Conservation (phyloP, 2,113 vertebrate species). For the Marmota monax region DNA sequence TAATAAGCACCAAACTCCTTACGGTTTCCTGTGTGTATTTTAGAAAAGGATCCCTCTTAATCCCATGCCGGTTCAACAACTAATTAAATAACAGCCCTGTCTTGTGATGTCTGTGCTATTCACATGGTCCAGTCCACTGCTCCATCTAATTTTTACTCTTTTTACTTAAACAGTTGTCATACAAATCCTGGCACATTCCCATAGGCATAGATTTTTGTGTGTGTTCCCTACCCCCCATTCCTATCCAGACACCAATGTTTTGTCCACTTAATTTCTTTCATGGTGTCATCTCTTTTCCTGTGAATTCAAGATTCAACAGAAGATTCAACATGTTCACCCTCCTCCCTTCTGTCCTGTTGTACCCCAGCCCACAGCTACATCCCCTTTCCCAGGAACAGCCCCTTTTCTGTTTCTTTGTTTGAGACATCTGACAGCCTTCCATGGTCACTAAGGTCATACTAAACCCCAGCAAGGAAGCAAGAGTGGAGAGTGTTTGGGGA, state of each 20-base stretch:
- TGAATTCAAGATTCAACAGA: background rate
- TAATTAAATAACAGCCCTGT: background rate
- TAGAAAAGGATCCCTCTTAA: background rate
- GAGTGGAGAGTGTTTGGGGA: background rate
- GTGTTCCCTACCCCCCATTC: background rate
- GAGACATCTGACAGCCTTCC: conserved; percentile 1
- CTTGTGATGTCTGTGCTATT: background rate
- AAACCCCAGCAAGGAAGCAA: conserved; percentile 19
- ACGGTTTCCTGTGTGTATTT: background rate
- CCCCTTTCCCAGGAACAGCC: background rate
- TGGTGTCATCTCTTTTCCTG: background rate
- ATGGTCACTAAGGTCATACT: background rate
- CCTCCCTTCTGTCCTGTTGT: background rate
- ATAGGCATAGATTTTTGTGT: background rate
- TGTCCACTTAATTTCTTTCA: background rate
- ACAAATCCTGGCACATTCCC: background rate
- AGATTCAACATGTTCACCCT: background rate
- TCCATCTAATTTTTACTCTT: background rate
- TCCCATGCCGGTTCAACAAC: background rate
- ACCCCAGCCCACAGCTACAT: background rate
- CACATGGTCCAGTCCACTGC: background rate
- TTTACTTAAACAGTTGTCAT: background rate
- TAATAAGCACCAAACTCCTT: conserved; percentile 17
- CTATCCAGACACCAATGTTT: background rate
- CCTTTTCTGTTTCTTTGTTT: conserved; percentile 23